Percentiles rank a stretch among this genome's conserved stretches.
phyloP scores from a whole-genome alignment of 2,113 vertebrate genomes.

The Myotis brandtii region DNA sequence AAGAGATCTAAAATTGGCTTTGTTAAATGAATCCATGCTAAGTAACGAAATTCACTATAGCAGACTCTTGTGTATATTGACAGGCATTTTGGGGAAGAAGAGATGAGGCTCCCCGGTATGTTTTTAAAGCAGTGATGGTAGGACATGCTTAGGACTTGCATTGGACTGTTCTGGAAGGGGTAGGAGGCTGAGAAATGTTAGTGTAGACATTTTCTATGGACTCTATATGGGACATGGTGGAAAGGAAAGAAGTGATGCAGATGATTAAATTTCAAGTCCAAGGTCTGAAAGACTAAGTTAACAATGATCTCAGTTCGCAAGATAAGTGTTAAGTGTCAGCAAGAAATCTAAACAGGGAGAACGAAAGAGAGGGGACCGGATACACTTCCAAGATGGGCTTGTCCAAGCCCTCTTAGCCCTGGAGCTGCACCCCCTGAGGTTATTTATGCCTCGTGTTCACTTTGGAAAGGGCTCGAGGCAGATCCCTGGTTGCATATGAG shows the following conservation, averaged over 20 bases:
- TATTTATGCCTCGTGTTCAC: background rate
- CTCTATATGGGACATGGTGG: background rate
- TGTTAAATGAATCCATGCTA: background rate
- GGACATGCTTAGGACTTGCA: background rate
- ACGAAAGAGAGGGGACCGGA: background rate
- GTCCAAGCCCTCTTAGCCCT: background rate
- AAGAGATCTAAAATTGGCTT: background rate
- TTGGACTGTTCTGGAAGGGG: background rate
- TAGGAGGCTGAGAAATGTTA: background rate
- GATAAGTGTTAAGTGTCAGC: conserved; percentile 41
- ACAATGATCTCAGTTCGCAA: conserved; percentile 53
- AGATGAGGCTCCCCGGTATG: background rate
- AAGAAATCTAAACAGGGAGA: conserved; percentile 17
- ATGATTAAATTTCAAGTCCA: background rate
- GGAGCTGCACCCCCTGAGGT: background rate
- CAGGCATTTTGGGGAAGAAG: background rate
- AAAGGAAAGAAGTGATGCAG: background rate
- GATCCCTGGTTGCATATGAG: background rate
- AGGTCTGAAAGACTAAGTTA: background rate
- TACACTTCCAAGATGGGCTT: background rate
- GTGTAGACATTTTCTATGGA: background rate
- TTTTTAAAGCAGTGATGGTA: background rate
- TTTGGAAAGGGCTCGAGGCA: background rate
- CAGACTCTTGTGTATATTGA: background rate
- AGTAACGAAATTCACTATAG: background rate